Evolutionary conservation across 1,140 invertebrate genomes (phyloP), one percentile per base, ranked within the genome.

Genomic region (Cherax destructor): DNA sequence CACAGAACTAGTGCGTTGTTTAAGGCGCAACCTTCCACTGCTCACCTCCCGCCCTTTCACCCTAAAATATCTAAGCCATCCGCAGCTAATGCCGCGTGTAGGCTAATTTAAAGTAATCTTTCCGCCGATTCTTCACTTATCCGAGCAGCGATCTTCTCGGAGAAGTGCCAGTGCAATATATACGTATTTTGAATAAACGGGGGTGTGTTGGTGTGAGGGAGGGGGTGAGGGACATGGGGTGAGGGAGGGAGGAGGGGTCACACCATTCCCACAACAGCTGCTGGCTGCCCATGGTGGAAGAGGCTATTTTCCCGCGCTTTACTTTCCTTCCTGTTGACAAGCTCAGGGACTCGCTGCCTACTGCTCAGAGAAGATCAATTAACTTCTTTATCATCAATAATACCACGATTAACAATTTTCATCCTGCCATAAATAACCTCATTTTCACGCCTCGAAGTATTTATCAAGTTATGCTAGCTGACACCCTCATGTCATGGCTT

Each of bases 231-330:
- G 30, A 41, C 30, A 41, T 2, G 0, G 30, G 30, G 30, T 2
- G 5, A n/a, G 61, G 13, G 61, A n/a, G 61, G 52, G 52, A 13
- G 0, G 6, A 13, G 52, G 52, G 61, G 61, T 18, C 61, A 18
- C 61, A 16, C 61, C 61, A 65, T 65, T 65, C 61, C 18, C 61
- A 24, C 69, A 74, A 74, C 69, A 74, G 69, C 69, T 74, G 69
- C 5, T 24, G 21, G 18, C 3, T 13, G n/a, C n/a, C n/a, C n/a
- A 74, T 74, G 69, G 24, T 74, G 69, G 18, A 74, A 24, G 69
- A 24, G 69, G 69, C 69, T 21, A 74, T 74, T 74, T 74, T 69
- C 61, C 69, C 69, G 69, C 69, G 69, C n/a, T 74, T 30, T 74
- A 24, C 4, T 74, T 11, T 74, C n/a, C n/a, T 69, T 69, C 7